Evolutionary conservation across 1,140 invertebrate genomes (phyloP).

Genomic region (Ips typographus): DNA sequence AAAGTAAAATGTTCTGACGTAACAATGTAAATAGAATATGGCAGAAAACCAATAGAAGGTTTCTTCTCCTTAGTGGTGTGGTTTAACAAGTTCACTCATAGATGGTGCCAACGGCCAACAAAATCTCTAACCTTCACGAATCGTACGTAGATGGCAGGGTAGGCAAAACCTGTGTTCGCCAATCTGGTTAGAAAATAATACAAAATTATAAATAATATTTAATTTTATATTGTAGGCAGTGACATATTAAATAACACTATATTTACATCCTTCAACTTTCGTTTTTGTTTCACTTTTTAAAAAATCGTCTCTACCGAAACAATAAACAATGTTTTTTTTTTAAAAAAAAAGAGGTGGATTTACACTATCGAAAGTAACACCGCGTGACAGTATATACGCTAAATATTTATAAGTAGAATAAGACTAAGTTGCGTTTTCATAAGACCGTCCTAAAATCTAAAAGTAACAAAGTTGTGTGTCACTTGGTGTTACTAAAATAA

Average conservation of each 20-base stretch:
- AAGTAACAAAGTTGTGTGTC: conserved; percentile 20
- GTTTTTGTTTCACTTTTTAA: neutral
- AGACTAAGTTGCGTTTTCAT: conserved; percentile 12
- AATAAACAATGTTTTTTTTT: conserved; percentile 11
- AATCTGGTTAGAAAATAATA: no score
- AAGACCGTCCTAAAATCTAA: conserved; percentile 20
- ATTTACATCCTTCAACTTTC: conserved; percentile 26
- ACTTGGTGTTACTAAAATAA: neutral
- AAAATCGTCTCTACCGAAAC: neutral
- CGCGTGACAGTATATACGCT: neutral
- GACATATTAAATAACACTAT: conserved; percentile 32
- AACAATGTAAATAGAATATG: no score
- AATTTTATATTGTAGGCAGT: conserved; percentile 32
- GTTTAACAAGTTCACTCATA: no score
- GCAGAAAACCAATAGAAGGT: no score
- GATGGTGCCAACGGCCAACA: no score
- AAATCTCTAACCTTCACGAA: no score
- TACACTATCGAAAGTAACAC: conserved; percentile 13
- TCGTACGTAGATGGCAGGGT: no score
- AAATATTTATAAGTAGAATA: conserved; percentile 2
- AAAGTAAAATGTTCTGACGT: no score
- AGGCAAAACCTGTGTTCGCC: no score
- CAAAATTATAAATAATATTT: conserved; percentile 21
- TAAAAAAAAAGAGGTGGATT: neutral
- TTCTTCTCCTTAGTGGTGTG: no score